phyloP scores from a whole-genome alignment of 2,797 vertebrate genomes.

The Hoplostethus atlanticus region DNA sequence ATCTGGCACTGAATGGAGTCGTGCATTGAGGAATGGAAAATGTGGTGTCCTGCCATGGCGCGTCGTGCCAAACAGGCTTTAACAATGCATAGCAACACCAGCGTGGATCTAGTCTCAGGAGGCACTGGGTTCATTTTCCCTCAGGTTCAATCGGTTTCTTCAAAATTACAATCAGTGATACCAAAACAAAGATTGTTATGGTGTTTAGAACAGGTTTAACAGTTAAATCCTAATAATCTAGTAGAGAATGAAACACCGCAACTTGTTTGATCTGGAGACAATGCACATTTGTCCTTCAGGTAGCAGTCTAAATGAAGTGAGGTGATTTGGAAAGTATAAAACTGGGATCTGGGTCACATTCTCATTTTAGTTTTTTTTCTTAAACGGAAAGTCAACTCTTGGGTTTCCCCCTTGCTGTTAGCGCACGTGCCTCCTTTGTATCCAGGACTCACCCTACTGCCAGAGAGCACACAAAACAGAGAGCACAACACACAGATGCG shows the following conservation, averaged over 20 bases:
- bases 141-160: not conserved
- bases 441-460: not conserved
- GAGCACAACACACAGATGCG: constrained; percentile 6
- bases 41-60: constrained; percentile 36
- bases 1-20: constrained; percentile 43
- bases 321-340: constrained; percentile 13
- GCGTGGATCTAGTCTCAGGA: constrained; percentile 21
- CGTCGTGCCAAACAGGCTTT: constrained; percentile 49
- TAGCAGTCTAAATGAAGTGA: constrained; percentile 1
- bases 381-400: not conserved
- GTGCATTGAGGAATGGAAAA: constrained; percentile 57
- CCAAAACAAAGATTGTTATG: not conserved
- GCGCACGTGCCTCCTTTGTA: constrained; percentile 12
- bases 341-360: not conserved
- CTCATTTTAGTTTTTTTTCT: constrained; percentile 2
- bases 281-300: constrained; percentile 39
- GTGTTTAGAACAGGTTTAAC: not conserved
- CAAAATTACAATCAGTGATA: not conserved
- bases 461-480: constrained; percentile 1
- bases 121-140: constrained; percentile 13
- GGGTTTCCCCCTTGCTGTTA: constrained; percentile 13
- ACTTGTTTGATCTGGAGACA: not conserved
- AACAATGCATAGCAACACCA: constrained; percentile 40
- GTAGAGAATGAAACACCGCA: not conserved
- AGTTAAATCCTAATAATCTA: constrained; percentile 7